Base-by-base conservation (phyloP, 2,888 invertebrate species). In the Ochropleura leucogaster region DNA sequence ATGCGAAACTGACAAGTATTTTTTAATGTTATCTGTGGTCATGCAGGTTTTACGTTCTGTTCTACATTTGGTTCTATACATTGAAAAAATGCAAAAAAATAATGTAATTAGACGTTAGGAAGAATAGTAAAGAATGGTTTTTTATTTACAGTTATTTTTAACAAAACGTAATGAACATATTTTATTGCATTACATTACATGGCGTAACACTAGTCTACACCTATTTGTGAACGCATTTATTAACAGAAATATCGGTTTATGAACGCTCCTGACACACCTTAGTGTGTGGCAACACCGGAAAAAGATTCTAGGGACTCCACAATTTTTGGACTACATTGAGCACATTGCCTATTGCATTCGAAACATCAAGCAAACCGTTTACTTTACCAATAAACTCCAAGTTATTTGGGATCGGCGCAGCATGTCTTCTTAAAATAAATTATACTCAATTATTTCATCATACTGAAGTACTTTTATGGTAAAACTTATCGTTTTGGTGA, bases 1-100 rank as follows among this genome's bases (percentile, higher is more conserved):
- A 87, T 86, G 83, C 87, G 75, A 86, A 85, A 79, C 71, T 80
- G 83, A 80, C 80, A 86, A 57, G 4, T 55, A 46, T 40, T 18
- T 49, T 57, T 55, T 46, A 30, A 63, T 53, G 44, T 47, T 71
- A 85, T 85, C 85, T 85, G 85, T 85, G 85, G 63, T n/a, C 14
- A 4, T 60, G 68, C 68, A 62, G 69, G 55, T 72, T 68, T 67
- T 63, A 57, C 84, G 71, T 72, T 84, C 57, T 63, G 4, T 73
- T 69, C 0, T 62, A 70, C 30, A 30, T 30, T 30, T 30, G 30
- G 30, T 30, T 30, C 30, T 30, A 30, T 3, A 30, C 30, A 30
- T 30, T 30, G 30, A 1, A 0, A 42, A 12, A 16, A 46, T 1
- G 10, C 8, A 57, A 53, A 44, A 18, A 3, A 51, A 18, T 47